Base-by-base conservation (phyloP, 2,113 vertebrate species). In the Poeciliopsis retropinna region DNA sequence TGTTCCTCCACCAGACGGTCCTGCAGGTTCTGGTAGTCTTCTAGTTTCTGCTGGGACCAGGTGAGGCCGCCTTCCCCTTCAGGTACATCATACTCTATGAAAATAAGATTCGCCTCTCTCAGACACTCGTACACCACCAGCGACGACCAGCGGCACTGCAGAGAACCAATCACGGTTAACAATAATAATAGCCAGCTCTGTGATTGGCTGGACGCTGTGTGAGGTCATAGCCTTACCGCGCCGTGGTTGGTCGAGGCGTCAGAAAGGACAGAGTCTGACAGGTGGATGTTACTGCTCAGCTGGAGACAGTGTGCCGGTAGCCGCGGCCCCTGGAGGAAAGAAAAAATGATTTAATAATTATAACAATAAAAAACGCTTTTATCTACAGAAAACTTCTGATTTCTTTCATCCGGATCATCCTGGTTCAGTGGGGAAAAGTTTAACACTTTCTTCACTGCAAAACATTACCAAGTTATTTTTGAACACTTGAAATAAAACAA, bases 121-220 rank as follows among this genome's bases (percentile, higher is more conserved):
- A 90, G 78, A 0, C 70, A 67, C 75, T 86, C 67, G 30, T 79
- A 71, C 47, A 86, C 57, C 2, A 86, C 70, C 72, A 74, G 13
- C 7, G 76, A 78, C 2, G n/a, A 73, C 64, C 2, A 47, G n/a
- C 1, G 67, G 54, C 90, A 91, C 90, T 90, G 67, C 13, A 62
- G 60, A 15, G 19, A 81, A 69, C 73, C 80, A 80, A 68, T 67
- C 73, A 84, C 47, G 78, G 19, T 37, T 19, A 57, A n/a, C 2
- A 9, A 39, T 19, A 0, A 25, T 7, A 72, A n/a, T 22, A 2
- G 3, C 11, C 60, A 67, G 62, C 61, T 39, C 27, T 63, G 25
- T 64, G 30, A 83, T 75, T 82, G 73, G 69, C 44, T 31, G 12
- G 60, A 22, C 73, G 14, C 44, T 63, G 9, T 5, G 22, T 31